These are phyloP conservation scores for Lutraria rhynchaena DNA, from an alignment of 1,140 invertebrate species.

Conservation along the genomic window DNA sequence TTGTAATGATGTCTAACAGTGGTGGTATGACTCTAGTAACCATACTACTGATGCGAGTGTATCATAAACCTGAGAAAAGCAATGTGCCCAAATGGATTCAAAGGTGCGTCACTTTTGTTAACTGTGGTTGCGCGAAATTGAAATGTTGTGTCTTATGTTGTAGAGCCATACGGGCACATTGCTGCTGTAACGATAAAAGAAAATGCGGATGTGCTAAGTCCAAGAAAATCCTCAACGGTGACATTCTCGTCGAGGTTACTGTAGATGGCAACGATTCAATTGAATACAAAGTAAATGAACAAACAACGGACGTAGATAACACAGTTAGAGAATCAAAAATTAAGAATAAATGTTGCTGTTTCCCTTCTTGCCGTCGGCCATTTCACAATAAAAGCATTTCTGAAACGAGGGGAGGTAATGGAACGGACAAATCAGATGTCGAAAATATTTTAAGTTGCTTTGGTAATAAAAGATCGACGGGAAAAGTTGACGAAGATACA, in stretches of 20 bases:
- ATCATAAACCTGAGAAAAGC: conserved; percentile 54
- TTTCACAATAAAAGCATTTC: too few relatives aligned
- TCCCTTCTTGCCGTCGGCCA: not conserved
- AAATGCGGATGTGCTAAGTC: conserved; percentile 31
- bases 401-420: too few relatives aligned
- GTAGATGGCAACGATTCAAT: conserved; percentile 21
- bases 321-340: not conserved
- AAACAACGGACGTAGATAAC: not conserved
- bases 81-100: conserved; percentile 40
- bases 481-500: too few relatives aligned
- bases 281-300: conserved; percentile 3
- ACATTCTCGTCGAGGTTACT: conserved; percentile 14
- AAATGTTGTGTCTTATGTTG: conserved; percentile 45
- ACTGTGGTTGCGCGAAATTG: conserved; percentile 38
- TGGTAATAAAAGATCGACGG: too few relatives aligned
- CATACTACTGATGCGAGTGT: conserved; percentile 40
- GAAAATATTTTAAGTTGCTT: too few relatives aligned
- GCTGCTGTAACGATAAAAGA: conserved; percentile 8
- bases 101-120: conserved; percentile 28
- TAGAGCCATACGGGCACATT: conserved; percentile 17
- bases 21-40: conserved; percentile 48
- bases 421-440: too few relatives aligned
- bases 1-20: conserved; percentile 56
- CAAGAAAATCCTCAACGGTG: not conserved
- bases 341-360: conserved; percentile 1